A percentile compares a stretch with the other conserved stretches of the same genome.
Evolutionary conservation across 2,113 vertebrate species (phyloP).

Genomic region (Gymnogyps californianus): DNA sequence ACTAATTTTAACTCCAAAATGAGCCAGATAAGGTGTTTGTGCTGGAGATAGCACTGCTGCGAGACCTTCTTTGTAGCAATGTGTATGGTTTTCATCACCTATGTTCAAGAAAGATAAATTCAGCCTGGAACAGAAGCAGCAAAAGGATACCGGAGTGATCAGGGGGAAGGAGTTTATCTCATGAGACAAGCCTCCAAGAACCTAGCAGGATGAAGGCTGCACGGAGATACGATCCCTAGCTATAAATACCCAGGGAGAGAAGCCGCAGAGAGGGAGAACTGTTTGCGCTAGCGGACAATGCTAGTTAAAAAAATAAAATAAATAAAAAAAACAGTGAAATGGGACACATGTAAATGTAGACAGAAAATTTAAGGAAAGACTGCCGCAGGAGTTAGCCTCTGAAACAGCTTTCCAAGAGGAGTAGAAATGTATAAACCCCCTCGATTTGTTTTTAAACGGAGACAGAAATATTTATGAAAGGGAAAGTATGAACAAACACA

Average conservation of each 20-base stretch:
- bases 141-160: not conserved
- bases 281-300: not conserved
- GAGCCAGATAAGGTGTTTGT: not conserved
- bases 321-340: not conserved
- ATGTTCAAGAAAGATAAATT: not conserved
- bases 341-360: too few relatives aligned
- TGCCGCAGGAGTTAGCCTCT: not conserved
- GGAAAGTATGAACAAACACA: not conserved
- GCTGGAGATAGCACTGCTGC: not conserved
- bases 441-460: not conserved
- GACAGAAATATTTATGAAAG: not conserved
- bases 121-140: not conserved
- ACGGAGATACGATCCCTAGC: not conserved
- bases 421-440: not conserved
- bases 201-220: not conserved
- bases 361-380: not conserved
- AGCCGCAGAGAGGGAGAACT: not conserved
- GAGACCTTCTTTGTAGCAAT: not conserved
- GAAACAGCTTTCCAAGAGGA: not conserved
- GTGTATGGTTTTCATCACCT: not conserved
- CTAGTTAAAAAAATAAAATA: not conserved
- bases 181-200: not conserved
- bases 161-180: not conserved
- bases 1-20: not conserved
- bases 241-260: not conserved